These are phyloP conservation scores for Dynastes tityus DNA, from an alignment of 2,888 invertebrate genomes.

Conservation along the genomic window DNA sequence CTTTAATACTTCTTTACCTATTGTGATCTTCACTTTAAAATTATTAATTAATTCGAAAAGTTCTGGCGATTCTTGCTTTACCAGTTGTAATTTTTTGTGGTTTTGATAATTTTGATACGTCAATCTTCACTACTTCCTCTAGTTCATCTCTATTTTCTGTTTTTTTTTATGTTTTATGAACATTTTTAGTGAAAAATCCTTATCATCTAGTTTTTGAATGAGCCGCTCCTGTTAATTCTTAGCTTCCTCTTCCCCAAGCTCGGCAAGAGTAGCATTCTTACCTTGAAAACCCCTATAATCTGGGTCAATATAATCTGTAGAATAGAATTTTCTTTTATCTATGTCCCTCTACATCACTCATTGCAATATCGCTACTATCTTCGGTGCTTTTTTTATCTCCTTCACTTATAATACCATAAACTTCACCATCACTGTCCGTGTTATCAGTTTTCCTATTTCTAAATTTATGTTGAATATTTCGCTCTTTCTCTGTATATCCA, in stretches of 20 bases:
- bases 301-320: conserved; percentile 91
- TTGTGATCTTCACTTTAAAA: conserved; percentile 77
- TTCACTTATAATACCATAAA: conserved; percentile 41
- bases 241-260: conserved; percentile 89
- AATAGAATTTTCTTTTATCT: conserved; percentile 84
- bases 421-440: conserved; percentile 70
- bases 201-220: conserved; percentile 84
- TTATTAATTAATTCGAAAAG: conserved; percentile 85
- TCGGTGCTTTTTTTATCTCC: conserved; percentile 70
- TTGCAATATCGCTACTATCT: conserved; percentile 73
- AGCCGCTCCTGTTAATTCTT: conserved; percentile 84
- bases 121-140: conserved; percentile 79
- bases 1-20: conserved; percentile 78
- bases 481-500: conserved; percentile 80
- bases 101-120: conserved; percentile 83
- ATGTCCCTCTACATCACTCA: conserved; percentile 86
- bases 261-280: conserved; percentile 82
- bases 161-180: conserved; percentile 58
- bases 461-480: conserved; percentile 75
- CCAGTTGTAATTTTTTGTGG: conserved; percentile 82
- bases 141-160: conserved; percentile 66
- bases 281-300: conserved; percentile 82
- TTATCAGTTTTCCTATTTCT: conserved; percentile 71
- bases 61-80: conserved; percentile 92
- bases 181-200: conserved; percentile 80